A percentile compares a stretch with the other conserved stretches of the same genome.
These are phyloP conservation scores for Beroe ovata DNA, from an alignment of 37 sponge, comb jelly and placozoan genomes.

Conservation along the genomic window DNA sequence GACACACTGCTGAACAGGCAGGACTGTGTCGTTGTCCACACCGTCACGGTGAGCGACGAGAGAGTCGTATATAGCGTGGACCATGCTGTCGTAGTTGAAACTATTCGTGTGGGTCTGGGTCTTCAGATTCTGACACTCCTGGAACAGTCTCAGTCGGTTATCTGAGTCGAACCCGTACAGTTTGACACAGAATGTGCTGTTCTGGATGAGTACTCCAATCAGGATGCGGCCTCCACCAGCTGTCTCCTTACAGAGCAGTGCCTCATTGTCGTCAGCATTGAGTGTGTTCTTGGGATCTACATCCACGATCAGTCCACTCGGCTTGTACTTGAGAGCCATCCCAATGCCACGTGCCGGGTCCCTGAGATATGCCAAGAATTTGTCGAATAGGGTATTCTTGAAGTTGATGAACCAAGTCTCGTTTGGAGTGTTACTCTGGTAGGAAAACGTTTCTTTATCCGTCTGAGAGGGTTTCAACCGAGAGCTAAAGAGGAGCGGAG, in stretches of 20 bases:
- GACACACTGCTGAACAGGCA: conserved; percentile 38
- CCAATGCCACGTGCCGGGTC: conserved; percentile 38
- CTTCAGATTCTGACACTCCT: conserved; percentile 6
- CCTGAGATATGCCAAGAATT: conserved; percentile 6
- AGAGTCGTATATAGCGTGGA: conserved; percentile 58
- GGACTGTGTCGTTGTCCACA: no score
- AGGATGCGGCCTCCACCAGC: conserved; percentile 25
- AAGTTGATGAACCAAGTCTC: conserved; percentile 46
- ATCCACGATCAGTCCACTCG: background rate
- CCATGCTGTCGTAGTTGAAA: conserved; percentile 57
- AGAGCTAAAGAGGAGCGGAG: conserved; percentile 35
- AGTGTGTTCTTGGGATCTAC: conserved; percentile 34
- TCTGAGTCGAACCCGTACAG: conserved; percentile 36
- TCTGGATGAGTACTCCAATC: conserved; percentile 46
- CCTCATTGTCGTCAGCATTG: conserved; percentile 37
- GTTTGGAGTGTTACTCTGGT: background rate
- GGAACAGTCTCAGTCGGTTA: conserved; percentile 25
- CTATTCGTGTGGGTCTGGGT: conserved; percentile 29
- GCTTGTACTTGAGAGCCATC: conserved; percentile 20
- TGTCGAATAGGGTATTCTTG: conserved; percentile 53
- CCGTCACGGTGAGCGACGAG: conserved; percentile 26
- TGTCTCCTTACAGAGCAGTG: conserved; percentile 46
- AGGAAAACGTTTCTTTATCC: conserved; percentile 60
- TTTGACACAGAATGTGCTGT: conserved; percentile 49
- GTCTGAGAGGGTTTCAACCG: background rate